phyloP scores from a whole-genome alignment of 2,797 vertebrate genomes.

The Microchirus variegatus region DNA sequence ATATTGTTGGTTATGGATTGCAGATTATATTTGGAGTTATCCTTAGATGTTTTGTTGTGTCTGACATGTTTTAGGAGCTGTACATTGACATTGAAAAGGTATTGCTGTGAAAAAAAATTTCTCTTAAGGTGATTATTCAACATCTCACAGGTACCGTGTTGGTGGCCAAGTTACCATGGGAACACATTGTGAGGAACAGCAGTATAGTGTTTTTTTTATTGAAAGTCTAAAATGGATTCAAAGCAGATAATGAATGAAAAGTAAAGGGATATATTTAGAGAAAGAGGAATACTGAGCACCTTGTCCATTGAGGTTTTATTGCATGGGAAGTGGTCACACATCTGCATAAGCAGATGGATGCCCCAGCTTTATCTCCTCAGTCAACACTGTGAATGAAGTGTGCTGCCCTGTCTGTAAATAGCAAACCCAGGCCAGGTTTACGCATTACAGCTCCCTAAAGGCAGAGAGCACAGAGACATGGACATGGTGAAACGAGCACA shows the following conservation, averaged over 20 bases:
- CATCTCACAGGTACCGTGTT: constrained; percentile 40
- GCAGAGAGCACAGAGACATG: constrained; percentile 30
- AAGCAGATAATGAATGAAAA: constrained; percentile 2
- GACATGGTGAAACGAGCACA: constrained; percentile 3
- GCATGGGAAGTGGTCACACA: constrained; percentile 23
- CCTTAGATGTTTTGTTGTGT: too few relatives aligned
- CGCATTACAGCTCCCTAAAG: constrained; percentile 47
- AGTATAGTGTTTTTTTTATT: background rate
- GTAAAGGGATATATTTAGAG: background rate
- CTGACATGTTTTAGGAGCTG: too few relatives aligned
- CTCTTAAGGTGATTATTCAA: constrained; percentile 18
- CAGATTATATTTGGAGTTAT: too few relatives aligned
- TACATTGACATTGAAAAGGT: background rate
- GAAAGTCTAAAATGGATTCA: background rate
- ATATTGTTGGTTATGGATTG: too few relatives aligned
- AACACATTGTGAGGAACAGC: constrained; percentile 49
- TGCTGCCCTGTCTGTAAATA: constrained; percentile 60
- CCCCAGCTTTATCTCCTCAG: constrained; percentile 24
- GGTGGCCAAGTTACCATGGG: constrained; percentile 64
- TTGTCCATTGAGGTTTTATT: constrained; percentile 34
- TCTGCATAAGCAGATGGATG: constrained; percentile 55
- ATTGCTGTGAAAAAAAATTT: constrained; percentile 10
- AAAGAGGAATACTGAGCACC: constrained; percentile 2
- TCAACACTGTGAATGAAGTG: constrained; percentile 50
- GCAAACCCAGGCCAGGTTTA: constrained; percentile 42